A percentile compares a stretch with the other conserved stretches of the same genome.
These are phyloP conservation scores for Cerceris rybyensis DNA, from an alignment of 2,888 invertebrate species.

Conservation along the genomic window DNA sequence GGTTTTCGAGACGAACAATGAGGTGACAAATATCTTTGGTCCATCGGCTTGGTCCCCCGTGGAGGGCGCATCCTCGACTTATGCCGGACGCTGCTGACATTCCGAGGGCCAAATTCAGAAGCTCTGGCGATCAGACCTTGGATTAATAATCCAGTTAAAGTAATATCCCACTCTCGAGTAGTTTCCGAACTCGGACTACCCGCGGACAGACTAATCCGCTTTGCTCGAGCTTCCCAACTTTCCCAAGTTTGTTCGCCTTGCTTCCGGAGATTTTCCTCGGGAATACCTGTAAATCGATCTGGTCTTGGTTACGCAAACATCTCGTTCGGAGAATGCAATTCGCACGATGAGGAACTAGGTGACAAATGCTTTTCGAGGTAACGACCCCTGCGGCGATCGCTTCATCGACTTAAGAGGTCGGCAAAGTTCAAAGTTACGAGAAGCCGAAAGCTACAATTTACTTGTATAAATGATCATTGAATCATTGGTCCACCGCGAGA, in stretches of 20 bases:
- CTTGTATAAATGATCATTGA: too few species aligned
- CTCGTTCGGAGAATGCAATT: constrained; percentile 58
- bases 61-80: constrained; percentile 66
- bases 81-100: constrained; percentile 76
- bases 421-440: constrained; percentile 42
- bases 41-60: constrained; percentile 57
- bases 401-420: constrained; percentile 74
- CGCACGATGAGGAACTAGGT: constrained; percentile 75
- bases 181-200: background rate
- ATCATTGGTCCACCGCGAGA: too few species aligned
- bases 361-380: constrained; percentile 74
- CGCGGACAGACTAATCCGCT: too few species aligned
- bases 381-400: constrained; percentile 52
- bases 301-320: background rate
- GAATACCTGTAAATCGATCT: background rate
- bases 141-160: constrained; percentile 33
- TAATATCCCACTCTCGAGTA: constrained; percentile 6
- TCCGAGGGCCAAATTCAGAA: constrained; percentile 19
- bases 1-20: constrained; percentile 76
- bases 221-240: too few species aligned
- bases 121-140: background rate
- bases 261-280: too few species aligned
- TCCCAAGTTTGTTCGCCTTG: too few species aligned
- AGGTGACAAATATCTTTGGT: constrained; percentile 79
- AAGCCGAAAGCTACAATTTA: constrained; percentile 23